phyloP scores from a whole-genome alignment of 2,797 vertebrate genomes.

The Sebastes hubbsi region DNA sequence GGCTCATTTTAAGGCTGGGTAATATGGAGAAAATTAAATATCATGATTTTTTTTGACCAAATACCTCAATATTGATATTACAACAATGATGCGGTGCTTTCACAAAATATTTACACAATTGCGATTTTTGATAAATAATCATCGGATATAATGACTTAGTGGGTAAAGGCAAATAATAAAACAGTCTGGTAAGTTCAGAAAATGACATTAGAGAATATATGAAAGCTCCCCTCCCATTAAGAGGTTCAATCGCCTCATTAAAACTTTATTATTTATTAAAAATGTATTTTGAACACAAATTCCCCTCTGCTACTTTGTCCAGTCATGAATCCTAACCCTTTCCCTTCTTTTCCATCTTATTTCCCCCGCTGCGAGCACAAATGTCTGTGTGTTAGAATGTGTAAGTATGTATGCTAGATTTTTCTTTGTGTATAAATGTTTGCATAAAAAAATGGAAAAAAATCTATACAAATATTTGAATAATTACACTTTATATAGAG shows the following conservation, averaged over 20 bases:
- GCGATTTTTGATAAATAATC: too few species aligned
- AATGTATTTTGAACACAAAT: not conserved
- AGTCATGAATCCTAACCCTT: not conserved
- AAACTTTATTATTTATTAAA: not conserved
- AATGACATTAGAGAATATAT: not conserved
- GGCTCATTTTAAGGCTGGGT: not conserved
- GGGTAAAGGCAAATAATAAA: too few species aligned
- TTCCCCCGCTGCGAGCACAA: too few species aligned
- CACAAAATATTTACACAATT: too few species aligned
- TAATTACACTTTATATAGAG: not conserved
- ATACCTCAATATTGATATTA: too few species aligned
- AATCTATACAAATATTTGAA: not conserved
- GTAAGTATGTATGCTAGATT: not conserved
- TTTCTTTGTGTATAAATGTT: not conserved
- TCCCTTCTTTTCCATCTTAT: too few species aligned
- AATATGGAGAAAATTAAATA: too few species aligned
- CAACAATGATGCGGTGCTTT: too few species aligned
- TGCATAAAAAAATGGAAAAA: too few species aligned
- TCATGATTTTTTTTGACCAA: fast-evolving
- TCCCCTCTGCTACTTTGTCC: not conserved
- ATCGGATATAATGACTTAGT: too few species aligned
- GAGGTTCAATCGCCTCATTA: not conserved
- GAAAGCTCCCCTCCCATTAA: not conserved
- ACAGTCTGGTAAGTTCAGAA: too few species aligned
- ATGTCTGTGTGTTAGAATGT: too few species aligned